These are phyloP conservation scores for Drosophila yakuba DNA, from an alignment of 1,140 invertebrate genomes.

Conservation along the genomic window DNA sequence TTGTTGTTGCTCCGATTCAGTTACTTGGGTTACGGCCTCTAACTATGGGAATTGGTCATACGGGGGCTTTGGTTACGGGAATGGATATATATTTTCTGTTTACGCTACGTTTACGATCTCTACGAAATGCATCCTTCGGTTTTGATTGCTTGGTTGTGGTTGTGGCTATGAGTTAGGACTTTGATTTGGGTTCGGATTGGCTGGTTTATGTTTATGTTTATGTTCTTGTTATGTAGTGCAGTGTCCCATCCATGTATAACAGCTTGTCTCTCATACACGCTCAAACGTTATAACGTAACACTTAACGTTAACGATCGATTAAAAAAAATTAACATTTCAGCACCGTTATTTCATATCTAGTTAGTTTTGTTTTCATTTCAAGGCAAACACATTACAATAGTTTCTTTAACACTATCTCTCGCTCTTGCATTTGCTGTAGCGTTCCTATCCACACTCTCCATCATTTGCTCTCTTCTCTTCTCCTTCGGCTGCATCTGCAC, in stretches of 20 bases:
- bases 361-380: conserved; percentile 72
- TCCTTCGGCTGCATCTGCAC: conserved; percentile 16
- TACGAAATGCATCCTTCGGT: conserved; percentile 29
- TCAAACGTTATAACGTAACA: conserved; percentile 61
- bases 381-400: conserved; percentile 81
- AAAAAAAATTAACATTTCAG: conserved; percentile 84
- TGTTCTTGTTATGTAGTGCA: conserved; percentile 13
- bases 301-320: conserved; percentile 62
- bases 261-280: conserved; percentile 59
- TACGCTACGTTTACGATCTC: conserved; percentile 17
- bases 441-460: conserved; percentile 2
- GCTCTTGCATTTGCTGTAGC: conserved; percentile 22
- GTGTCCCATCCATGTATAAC: conserved; percentile 62
- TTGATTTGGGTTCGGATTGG: conserved; percentile 38
- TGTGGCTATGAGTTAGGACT: conserved; percentile 5
- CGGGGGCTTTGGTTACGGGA: conserved; percentile 16
- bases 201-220: conserved; percentile 11
- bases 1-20: conserved; percentile 80
- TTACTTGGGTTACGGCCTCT: conserved; percentile 65
- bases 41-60: conserved; percentile 53
- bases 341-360: conserved; percentile 74
- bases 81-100: conserved; percentile 18
- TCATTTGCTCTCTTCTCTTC: conserved; percentile 8
- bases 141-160: conserved; percentile 7
- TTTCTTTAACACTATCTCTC: conserved; percentile 42